A percentile compares a stretch with the other conserved stretches of the same genome.
Conservation (phyloP, 2,797 vertebrate species). For the Meriones psammophilus region DNA sequence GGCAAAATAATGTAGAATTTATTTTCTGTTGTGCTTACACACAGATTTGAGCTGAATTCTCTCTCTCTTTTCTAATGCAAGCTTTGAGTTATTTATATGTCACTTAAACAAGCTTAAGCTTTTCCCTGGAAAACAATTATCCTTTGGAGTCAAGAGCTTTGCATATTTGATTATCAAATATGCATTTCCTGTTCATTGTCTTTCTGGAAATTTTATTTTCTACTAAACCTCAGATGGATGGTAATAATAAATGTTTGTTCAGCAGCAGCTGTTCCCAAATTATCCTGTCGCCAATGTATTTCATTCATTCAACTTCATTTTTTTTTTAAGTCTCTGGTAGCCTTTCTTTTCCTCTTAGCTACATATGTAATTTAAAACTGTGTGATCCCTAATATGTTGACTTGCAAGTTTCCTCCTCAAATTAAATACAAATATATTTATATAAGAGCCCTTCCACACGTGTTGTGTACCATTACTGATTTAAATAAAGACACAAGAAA, state of each 20-base stretch:
- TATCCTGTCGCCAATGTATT: constrained; percentile 68
- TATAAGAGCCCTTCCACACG: constrained; percentile 11
- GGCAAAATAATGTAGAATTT: constrained; percentile 7
- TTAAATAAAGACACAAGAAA: constrained; percentile 52
- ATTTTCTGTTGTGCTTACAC: background rate
- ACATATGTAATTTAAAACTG: constrained; percentile 48
- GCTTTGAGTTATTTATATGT: constrained; percentile 65
- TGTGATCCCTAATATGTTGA: background rate
- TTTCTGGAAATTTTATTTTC: constrained; percentile 81
- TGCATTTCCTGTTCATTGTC: constrained; percentile 71
- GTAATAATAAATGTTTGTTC: constrained; percentile 82
- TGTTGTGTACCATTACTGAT: background rate
- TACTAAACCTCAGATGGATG: constrained; percentile 78
- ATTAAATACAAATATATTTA: constrained; percentile 54
- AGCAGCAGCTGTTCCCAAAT: constrained; percentile 81
- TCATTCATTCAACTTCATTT: constrained; percentile 77
- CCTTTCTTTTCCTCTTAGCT: constrained; percentile 56
- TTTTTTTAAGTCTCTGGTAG: constrained; percentile 75
- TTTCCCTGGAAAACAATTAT: constrained; percentile 74
- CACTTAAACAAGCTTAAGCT: constrained; percentile 66
- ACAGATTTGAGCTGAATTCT: constrained; percentile 1
- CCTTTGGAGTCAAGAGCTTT: constrained; percentile 78
- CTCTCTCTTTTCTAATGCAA: background rate
- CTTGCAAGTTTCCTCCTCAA: constrained; percentile 9
- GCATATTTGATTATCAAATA: constrained; percentile 79